These are phyloP conservation scores for Fistularia tabacaria DNA, from an alignment of 2,797 vertebrate genomes.

Conservation along the genomic window DNA sequence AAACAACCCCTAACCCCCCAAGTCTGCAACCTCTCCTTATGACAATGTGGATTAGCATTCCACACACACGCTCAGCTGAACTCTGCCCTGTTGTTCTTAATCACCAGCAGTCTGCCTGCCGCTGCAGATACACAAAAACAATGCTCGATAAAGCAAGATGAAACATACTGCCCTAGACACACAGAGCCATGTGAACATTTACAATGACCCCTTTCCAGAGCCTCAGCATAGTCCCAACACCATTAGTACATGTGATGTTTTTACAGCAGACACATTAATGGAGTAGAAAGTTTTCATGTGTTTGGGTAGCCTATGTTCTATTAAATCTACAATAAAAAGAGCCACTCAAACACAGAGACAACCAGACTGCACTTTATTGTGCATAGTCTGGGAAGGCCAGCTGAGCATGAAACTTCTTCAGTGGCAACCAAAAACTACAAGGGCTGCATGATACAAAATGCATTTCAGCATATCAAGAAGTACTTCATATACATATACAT, in stretches of 20 bases:
- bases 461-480: too few species aligned
- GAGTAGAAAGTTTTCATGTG: constrained; percentile 36
- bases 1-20: constrained; percentile 20
- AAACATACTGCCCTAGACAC: constrained; percentile 36
- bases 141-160: constrained; percentile 12
- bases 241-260: constrained; percentile 50
- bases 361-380: constrained; percentile 23
- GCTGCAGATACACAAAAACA: constrained; percentile 22
- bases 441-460: too few species aligned
- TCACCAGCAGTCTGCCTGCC: constrained; percentile 63
- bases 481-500: too few species aligned
- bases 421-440: too few species aligned
- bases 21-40: constrained; percentile 39
- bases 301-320: constrained; percentile 28
- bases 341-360: constrained; percentile 27
- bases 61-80: constrained; percentile 64
- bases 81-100: constrained; percentile 67
- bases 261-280: constrained; percentile 46
- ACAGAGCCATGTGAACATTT: constrained; percentile 48
- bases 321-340: constrained; percentile 48
- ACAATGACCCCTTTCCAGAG: constrained; percentile 57
- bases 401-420: too few species aligned
- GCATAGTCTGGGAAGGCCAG: constrained; percentile 16
- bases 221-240: constrained; percentile 32
- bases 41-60: constrained; percentile 73